Evolutionary conservation across 1,140 invertebrate genomes (phyloP), one percentile per base, ranked within the genome.

Genomic region (Drosophila kurseongensis): DNA sequence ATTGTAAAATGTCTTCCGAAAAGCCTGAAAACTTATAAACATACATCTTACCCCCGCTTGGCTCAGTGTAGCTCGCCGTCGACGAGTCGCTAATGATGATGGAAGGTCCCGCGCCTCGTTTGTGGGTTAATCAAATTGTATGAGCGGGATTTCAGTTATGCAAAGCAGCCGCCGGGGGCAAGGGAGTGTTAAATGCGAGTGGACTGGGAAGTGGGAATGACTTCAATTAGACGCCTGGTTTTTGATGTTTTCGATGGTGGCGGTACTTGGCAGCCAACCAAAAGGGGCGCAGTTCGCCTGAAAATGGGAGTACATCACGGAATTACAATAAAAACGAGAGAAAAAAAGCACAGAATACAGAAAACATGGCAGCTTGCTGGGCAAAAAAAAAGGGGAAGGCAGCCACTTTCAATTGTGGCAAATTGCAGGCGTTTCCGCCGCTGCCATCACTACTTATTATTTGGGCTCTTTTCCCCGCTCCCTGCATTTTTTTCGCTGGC

Each of bases 331-430:
- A 27, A 58, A 36, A 66, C 50, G 51, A 35, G 18, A 40, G 23
- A n/a, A 29, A 23, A 41, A 44, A 58, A 67, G 18, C 14, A 54
- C 27, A 12, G 54, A 58, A 52, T 10, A 35, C 40, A 72, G 27
- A 75, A 80, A 85, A 85, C 80, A 84, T 84, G 80, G 80, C 80
- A 84, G 80, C 78, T 51, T 48, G 44, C 52, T 41, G 54, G 44
- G 36, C 42, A 36, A 44, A 5, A 62, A 74, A 79, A 68, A 41
- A 61, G 60, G 69, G 36, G 57, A 58, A 61, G 78, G 60, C 82
- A 86, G 82, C 82, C 82, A 86, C 82, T 86, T 86, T 86, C 79
- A 86, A 86, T 86, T 86, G 83, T 86, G 83, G 84, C 83, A 88
- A 86, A 86, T 86, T 86, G 83, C 84, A 86, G 83, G 83, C 83